These are phyloP conservation scores for Argyra leucocephala DNA, from an alignment of 2,888 invertebrate genomes.

Conservation along the genomic window DNA sequence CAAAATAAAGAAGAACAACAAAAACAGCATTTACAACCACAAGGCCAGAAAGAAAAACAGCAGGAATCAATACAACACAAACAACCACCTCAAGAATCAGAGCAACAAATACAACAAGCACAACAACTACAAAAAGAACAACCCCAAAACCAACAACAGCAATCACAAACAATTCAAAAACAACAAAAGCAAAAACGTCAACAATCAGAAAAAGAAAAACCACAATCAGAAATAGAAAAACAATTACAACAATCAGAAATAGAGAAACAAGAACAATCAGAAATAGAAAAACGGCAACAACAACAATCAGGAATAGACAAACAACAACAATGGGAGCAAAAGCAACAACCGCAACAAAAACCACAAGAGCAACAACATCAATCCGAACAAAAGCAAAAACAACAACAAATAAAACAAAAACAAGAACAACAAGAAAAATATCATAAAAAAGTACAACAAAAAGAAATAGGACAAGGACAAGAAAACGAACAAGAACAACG, in stretches of 20 bases:
- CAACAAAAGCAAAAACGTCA: too few relatives aligned
- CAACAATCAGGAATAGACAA: not conserved
- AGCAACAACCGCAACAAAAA: not conserved
- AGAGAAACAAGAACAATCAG: not conserved
- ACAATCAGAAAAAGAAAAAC: slow-evolving; percentile 27
- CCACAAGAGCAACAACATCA: not conserved
- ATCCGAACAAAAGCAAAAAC: not conserved
- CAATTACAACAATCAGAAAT: not conserved
- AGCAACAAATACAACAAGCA: slow-evolving; percentile 29
- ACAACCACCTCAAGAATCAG: slow-evolving; percentile 17
- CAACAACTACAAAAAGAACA: not conserved
- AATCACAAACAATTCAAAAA: slow-evolving; percentile 29
- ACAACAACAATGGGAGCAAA: not conserved
- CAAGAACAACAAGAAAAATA: not conserved
- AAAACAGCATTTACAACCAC: slow-evolving; percentile 27
- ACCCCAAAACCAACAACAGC: slow-evolving; percentile 20
- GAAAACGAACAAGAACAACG: not conserved
- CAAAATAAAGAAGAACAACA: not conserved
- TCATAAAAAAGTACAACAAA: not conserved
- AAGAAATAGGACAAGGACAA: not conserved
- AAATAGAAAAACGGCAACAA: not conserved
- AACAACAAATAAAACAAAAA: not conserved
- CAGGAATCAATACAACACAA: slow-evolving; percentile 38
- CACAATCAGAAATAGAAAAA: not conserved
- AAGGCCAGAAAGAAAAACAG: slow-evolving; percentile 36